Conservation (phyloP, 1,140 invertebrate genomes). For the Zaprionus ornatus region DNA sequence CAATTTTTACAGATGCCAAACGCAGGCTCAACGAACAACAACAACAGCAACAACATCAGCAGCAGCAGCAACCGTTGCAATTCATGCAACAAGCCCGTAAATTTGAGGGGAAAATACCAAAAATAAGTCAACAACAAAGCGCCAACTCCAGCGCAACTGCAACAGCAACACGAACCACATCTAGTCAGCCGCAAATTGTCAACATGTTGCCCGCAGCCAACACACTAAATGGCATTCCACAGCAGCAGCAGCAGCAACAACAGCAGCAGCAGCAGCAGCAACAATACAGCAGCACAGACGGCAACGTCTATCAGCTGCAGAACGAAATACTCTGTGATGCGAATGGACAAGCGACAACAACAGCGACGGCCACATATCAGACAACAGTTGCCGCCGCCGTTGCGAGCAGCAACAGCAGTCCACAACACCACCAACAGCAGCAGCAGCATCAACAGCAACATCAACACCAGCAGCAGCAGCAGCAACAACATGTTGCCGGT, state of each 20-base stretch:
- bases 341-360: slow-evolving; percentile 61
- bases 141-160: slow-evolving; percentile 54
- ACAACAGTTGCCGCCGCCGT: slow-evolving; percentile 49
- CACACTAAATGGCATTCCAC: slow-evolving; percentile 79
- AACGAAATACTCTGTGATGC: slow-evolving; percentile 81
- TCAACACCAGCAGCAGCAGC: slow-evolving; percentile 62
- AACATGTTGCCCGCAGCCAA: slow-evolving; percentile 80
- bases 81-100: slow-evolving; percentile 79
- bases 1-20: slow-evolving; percentile 73
- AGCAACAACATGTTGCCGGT: slow-evolving; percentile 67
- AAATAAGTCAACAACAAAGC: slow-evolving; percentile 83
- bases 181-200: slow-evolving; percentile 66
- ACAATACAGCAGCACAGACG: slow-evolving; percentile 68
- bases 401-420: slow-evolving; percentile 55
- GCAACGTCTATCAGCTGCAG: slow-evolving; percentile 76
- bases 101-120: slow-evolving; percentile 83
- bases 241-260: slow-evolving; percentile 62
- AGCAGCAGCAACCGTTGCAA: slow-evolving; percentile 49
- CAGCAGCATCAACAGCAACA: slow-evolving; percentile 56
- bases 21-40: slow-evolving; percentile 57
- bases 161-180: slow-evolving; percentile 71
- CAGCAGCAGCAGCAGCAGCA: slow-evolving; percentile 51
- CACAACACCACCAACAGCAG: slow-evolving; percentile 55
- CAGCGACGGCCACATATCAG: slow-evolving; percentile 70
- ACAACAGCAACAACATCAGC: slow-evolving; percentile 36